A percentile compares a stretch with the other conserved stretches of the same genome.
phyloP scores from a whole-genome alignment of 2,113 vertebrate genomes.

The Peucedramus taeniatus region DNA sequence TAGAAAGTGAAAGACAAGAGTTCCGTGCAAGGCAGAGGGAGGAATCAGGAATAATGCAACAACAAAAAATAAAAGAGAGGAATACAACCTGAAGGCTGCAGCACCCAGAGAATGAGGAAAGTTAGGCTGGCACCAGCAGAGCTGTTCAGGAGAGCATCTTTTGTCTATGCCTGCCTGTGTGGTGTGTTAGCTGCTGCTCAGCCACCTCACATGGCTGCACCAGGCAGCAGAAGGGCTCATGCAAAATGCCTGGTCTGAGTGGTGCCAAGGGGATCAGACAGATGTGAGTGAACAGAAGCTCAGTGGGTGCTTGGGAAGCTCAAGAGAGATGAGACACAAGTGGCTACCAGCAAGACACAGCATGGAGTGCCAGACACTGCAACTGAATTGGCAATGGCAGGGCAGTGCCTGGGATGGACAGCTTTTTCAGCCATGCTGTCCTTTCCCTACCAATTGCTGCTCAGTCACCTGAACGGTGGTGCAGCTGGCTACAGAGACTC shows the following conservation, averaged over 20 bases:
- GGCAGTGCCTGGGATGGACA: not conserved
- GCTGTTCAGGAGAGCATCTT: not conserved
- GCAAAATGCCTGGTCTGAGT: not conserved
- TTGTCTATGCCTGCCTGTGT: not conserved
- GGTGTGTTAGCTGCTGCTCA: not conserved
- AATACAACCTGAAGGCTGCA: conserved; percentile 34
- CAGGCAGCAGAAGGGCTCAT: not conserved
- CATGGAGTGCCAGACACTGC: not conserved
- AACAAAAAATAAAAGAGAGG: not conserved
- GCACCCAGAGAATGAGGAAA: not conserved
- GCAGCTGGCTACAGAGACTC: conserved; percentile 8
- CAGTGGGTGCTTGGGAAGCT: not conserved
- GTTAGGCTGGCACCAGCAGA: not conserved
- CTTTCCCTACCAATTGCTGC: not conserved
- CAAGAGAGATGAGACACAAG: conserved; percentile 4
- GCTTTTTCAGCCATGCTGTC: not conserved
- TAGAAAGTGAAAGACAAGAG: not conserved
- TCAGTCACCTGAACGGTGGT: conserved; percentile 25
- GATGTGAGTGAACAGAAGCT: conserved; percentile 35
- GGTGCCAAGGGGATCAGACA: not conserved
- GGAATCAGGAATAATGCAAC: not conserved
- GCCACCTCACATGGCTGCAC: not conserved
- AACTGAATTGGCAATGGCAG: not conserved
- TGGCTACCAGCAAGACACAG: not conserved
- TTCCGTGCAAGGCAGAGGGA: not conserved